Evolutionary conservation across 2,797 vertebrate species (phyloP), one percentile per base, ranked within the genome.

Genomic region (Cyprinella venusta): DNA sequence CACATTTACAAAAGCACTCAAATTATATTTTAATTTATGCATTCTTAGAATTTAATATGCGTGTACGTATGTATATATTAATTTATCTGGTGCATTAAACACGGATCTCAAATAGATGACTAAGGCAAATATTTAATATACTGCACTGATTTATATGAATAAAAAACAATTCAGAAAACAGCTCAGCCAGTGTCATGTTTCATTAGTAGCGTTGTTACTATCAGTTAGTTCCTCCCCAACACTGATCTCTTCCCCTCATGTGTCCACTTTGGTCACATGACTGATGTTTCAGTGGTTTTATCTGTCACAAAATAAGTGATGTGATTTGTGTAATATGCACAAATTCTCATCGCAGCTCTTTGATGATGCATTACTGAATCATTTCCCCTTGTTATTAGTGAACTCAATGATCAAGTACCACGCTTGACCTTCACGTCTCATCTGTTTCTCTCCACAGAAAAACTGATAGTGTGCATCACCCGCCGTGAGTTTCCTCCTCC

Each of bases 401-500:
- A 75, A 54, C 42, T 38, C 1, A 52, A 56, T 67, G 9, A 56
- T 7, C 6, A 1, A 30, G 63, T 16, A 10, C 18, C 33, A 67
- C n/a, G 3, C 72, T 36, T 63, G 42, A 81, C 40, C 54, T 52
- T 74, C 16, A 74, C 42, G 0, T 82, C 72, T 67, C 68, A 9
- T 84, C 84, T 70, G 85, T 71, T 86, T 91, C 59, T 88, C 45
- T 83, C 79, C 76, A 48, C 93, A 95, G 94, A 95, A 93, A 94
- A 95, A 92, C 92, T 95, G 92, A 95, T 95, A 21, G 93, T 95
- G 88, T 95, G 93, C 93, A 94, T 94, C 88, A 92, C 92, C 52
- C 92, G 90, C 92, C 92, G 92, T 91, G 92, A 93, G 90, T 93
- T 90, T 88, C 93, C 92, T 88, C 92, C 92, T 90, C 93, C 92